Evolutionary conservation across 2,888 invertebrate genomes (phyloP).

Genomic region (Diogma glabrata): DNA sequence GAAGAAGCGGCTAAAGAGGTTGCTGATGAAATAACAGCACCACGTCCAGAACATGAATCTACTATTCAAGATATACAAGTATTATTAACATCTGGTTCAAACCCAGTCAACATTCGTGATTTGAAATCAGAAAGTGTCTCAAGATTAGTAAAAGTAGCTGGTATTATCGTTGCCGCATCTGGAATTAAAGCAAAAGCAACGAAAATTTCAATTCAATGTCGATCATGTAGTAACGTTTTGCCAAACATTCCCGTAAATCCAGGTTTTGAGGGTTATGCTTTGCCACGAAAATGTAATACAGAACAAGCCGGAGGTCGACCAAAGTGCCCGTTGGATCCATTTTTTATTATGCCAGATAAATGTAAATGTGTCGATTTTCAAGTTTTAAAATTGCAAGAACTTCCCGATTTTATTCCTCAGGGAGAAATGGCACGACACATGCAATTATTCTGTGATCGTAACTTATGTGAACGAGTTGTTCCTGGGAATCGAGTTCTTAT

Average conservation of each 20-base stretch:
- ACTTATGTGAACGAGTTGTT: constrained; percentile 84
- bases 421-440: constrained; percentile 97
- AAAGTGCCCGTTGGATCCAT: constrained; percentile 94
- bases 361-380: constrained; percentile 97
- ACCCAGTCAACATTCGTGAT: constrained; percentile 69
- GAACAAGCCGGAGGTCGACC: constrained; percentile 79
- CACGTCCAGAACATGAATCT: constrained; percentile 82
- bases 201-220: constrained; percentile 88
- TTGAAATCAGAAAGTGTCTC: constrained; percentile 91
- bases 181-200: constrained; percentile 93
- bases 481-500: constrained; percentile 92
- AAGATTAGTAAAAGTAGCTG: constrained; percentile 85
- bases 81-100: constrained; percentile 70
- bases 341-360: constrained; percentile 95
- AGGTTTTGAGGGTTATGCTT: constrained; percentile 88
- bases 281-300: constrained; percentile 91
- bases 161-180: constrained; percentile 89
- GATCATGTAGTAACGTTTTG: constrained; percentile 81
- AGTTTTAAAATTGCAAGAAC: constrained; percentile 92
- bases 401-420: constrained; percentile 79
- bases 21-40: constrained; percentile 91
- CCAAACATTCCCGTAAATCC: constrained; percentile 85
- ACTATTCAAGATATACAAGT: constrained; percentile 88
- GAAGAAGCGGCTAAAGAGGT: constrained; percentile 96
- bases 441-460: constrained; percentile 85